Base-by-base conservation (phyloP, 1,140 invertebrate genomes). In the Nasonia giraulti region DNA sequence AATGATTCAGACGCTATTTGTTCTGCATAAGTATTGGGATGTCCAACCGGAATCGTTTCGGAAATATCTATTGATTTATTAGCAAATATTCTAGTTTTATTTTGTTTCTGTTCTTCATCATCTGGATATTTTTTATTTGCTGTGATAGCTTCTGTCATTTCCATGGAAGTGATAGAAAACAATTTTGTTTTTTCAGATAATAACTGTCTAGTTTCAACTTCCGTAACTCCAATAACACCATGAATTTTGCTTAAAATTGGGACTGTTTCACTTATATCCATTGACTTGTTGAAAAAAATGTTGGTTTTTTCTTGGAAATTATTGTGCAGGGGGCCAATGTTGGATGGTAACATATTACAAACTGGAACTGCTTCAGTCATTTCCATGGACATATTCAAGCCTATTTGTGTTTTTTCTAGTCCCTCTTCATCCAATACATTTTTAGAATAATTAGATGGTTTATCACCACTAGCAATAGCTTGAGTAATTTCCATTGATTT, bases 161-260 rank as follows among this genome's bases (percentile, higher is more conserved):
- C 82, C 84, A 84, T 87, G 31, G 80, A 81, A 2, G 50, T 47
- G 27, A 82, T 82, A 37, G 50, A 31, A 37, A 84, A 81, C 55
- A 80, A 40, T 74, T 75, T 76, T 17, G 62, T 83, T 40, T 85
- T 47, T 81, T 47, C 33, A 40, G 14, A 12, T 10, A 80, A 69
- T 23, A 44, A 23, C 4, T 40, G 27, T 62, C 11, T 14, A 20
- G 17, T 27, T 69, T 55, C 50, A 27, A 69, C 23, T 23, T n/a
- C 6, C 17, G 12, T 55, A 55, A 5, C 12, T 17, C 17, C 50
- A 3, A 1, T 55, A 17, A 1, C 17, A 55, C 14, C 14, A 17
- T 5, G 12, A 17, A 4, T 17, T 20, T 55, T 55, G 17, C 17
- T 55, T 6, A 69, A 11, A 69, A 69, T 10, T 7, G 66, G 14